These are phyloP conservation scores for Desmophyllum pertusum DNA, from an alignment of 92 coral and sea anemone species.

Conservation along the genomic window DNA sequence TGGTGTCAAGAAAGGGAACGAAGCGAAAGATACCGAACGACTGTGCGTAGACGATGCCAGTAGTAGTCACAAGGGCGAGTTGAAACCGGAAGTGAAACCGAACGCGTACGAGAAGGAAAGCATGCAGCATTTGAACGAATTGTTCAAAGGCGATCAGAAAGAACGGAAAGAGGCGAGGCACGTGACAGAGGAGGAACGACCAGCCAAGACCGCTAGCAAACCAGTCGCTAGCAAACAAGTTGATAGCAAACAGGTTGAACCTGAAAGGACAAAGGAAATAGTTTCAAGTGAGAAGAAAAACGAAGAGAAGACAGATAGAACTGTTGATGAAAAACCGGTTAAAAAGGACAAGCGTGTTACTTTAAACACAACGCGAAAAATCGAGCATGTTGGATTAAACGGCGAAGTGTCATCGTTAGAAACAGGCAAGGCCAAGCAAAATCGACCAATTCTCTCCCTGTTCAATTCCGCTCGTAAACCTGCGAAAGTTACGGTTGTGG, in stretches of 20 bases:
- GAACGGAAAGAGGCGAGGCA: constrained; percentile 36
- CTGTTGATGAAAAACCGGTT: background rate
- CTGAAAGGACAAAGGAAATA: constrained; percentile 5
- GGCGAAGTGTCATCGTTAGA: constrained; percentile 88
- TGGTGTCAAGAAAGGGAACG: constrained; percentile 40
- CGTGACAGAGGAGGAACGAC: constrained; percentile 21
- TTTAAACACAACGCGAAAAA: constrained; percentile 51
- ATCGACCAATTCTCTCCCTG: constrained; percentile 43
- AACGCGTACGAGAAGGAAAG: constrained; percentile 85
- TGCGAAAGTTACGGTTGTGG: constrained; percentile 43
- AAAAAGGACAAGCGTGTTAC: constrained; percentile 23
- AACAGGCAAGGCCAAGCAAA: constrained; percentile 42
- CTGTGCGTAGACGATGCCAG: constrained; percentile 33
- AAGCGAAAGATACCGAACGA: constrained; percentile 37
- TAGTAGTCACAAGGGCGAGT: constrained; percentile 15
- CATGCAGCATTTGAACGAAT: constrained; percentile 81
- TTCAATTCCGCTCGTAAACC: constrained; percentile 41
- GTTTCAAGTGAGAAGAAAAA: background rate
- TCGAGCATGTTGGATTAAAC: constrained; percentile 80
- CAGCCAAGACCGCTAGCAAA: constrained; percentile 8
- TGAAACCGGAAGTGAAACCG: constrained; percentile 54
- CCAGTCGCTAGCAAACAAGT: background rate
- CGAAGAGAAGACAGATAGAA: constrained; percentile 22
- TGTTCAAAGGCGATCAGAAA: constrained; percentile 87
- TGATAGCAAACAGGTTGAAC: background rate